These are phyloP conservation scores for Hydropotes inermis DNA, from an alignment of 2,113 vertebrate species.

Conservation along the genomic window DNA sequence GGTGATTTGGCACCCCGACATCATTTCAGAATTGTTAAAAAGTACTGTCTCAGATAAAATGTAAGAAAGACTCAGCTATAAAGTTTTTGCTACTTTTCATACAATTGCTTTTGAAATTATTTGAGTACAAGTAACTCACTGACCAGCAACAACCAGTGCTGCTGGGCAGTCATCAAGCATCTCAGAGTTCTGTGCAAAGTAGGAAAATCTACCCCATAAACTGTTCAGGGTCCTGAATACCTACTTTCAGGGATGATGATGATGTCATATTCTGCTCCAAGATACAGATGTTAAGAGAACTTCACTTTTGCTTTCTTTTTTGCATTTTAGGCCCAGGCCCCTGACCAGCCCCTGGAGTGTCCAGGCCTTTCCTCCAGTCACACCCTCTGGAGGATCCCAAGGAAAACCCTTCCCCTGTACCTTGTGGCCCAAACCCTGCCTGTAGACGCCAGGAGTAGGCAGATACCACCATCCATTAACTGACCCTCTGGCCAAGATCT, in stretches of 20 bases:
- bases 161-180: neutral
- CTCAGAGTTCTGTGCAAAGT: neutral
- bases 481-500: neutral
- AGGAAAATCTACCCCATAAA: neutral
- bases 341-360: no score
- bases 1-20: neutral
- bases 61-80: neutral
- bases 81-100: neutral
- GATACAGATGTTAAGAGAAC: neutral
- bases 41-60: neutral
- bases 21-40: neutral
- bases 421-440: neutral
- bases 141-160: neutral
- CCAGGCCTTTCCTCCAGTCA: accelerated
- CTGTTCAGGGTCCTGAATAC: neutral
- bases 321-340: neutral
- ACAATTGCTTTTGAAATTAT: neutral
- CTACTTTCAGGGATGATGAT: neutral
- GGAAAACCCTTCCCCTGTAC: neutral
- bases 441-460: neutral
- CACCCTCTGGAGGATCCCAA: neutral
- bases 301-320: neutral
- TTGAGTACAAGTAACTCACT: neutral
- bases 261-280: neutral
- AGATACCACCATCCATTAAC: neutral